Evolutionary conservation across 2,888 invertebrate genomes (phyloP).

Genomic region (Leptinotarsa rubiginosa): DNA sequence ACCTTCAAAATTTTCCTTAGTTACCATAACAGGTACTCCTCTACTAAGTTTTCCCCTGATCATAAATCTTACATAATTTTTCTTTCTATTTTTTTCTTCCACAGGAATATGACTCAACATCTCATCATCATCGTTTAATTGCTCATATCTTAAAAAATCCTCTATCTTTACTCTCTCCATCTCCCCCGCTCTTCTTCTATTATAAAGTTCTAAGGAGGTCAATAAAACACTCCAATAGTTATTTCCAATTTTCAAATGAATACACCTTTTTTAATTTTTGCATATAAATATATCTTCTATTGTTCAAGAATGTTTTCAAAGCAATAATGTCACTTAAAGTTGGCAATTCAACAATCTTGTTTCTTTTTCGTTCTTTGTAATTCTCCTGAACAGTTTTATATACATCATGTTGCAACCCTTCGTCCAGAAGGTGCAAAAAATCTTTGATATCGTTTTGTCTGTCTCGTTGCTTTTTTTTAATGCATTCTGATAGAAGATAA

Average conservation of each 20-base stretch:
- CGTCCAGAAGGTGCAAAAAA: slow-evolving; percentile 23
- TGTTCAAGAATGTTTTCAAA: slow-evolving; percentile 20
- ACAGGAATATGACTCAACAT: not conserved
- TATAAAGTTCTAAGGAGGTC: slow-evolving; percentile 40
- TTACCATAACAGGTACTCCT: slow-evolving; percentile 16
- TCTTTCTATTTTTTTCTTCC: not conserved
- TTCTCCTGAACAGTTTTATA: slow-evolving; percentile 29
- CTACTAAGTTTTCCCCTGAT: slow-evolving; percentile 4
- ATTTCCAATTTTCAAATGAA: slow-evolving; percentile 25
- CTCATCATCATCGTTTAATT: slow-evolving; percentile 11
- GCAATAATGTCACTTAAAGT: not conserved
- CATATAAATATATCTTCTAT: not conserved
- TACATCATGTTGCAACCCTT: slow-evolving; percentile 14
- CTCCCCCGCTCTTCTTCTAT: slow-evolving; percentile 43
- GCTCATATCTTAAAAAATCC: slow-evolving; percentile 22
- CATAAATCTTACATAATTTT: slow-evolving; percentile 13
- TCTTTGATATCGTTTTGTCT: slow-evolving; percentile 15
- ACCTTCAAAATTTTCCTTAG: slow-evolving; percentile 3
- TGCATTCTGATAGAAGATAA: slow-evolving; percentile 11
- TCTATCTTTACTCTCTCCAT: slow-evolving; percentile 33
- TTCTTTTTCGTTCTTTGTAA: slow-evolving; percentile 22
- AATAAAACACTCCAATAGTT: slow-evolving; percentile 33
- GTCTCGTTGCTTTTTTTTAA: slow-evolving; percentile 17
- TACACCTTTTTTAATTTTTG: slow-evolving; percentile 1
- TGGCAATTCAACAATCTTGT: slow-evolving; percentile 18